A percentile compares a stretch with the other conserved stretches of the same genome.
Conservation (phyloP, 2,797 vertebrate species). For the Phoxinus dragarum region DNA sequence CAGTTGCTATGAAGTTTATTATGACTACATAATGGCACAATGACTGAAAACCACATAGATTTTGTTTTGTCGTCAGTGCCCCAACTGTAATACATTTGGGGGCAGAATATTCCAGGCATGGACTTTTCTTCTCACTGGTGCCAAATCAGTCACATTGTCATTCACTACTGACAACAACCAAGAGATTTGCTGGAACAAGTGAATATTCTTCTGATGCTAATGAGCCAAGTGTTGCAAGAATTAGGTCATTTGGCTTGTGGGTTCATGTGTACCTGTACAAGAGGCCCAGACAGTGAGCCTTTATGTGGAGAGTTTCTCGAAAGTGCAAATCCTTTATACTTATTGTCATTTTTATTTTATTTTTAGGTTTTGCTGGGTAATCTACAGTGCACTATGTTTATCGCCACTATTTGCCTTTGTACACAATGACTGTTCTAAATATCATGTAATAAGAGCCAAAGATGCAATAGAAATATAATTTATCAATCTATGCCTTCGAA, state of each 20-base stretch:
- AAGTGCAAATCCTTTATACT: conserved; percentile 44
- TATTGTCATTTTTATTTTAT: conserved; percentile 38
- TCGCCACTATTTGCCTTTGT: conserved; percentile 78
- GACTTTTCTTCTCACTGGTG: not conserved
- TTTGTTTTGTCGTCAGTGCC: not conserved
- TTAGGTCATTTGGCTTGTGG: conserved; percentile 31
- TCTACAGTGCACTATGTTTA: conserved; percentile 60
- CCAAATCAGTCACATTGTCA: conserved; percentile 28
- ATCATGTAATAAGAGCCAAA: conserved; percentile 78
- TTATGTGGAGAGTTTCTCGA: not conserved
- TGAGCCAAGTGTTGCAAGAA: conserved; percentile 31
- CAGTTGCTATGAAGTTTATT: not conserved
- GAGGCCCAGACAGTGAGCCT: not conserved
- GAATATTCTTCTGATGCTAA: conserved; percentile 29
- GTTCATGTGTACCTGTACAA: conserved; percentile 4
- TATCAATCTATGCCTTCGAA: conserved; percentile 56
- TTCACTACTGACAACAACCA: conserved; percentile 43
- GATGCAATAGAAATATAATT: conserved; percentile 58
- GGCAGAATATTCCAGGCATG: conserved; percentile 26
- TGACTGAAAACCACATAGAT: not conserved
- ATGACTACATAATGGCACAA: not conserved
- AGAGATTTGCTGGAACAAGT: conserved; percentile 43
- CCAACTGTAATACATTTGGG: conserved; percentile 30
- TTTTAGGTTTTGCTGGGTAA: conserved; percentile 60
- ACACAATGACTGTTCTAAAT: conserved; percentile 69